Conservation (phyloP, 1,140 invertebrate species). For the Aphis gossypii region DNA sequence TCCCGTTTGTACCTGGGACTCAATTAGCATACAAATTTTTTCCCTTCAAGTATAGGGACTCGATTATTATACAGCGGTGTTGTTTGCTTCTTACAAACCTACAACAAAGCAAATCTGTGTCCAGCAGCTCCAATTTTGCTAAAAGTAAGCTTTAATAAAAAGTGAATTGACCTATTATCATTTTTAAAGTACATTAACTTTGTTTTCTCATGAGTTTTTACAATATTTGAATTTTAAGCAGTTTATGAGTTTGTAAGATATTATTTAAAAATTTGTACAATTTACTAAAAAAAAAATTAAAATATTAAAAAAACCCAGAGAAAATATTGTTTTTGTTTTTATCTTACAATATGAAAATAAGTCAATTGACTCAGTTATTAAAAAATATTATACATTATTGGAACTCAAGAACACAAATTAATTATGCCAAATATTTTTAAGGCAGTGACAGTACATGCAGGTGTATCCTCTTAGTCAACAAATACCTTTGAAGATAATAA, state of each 20-base stretch:
- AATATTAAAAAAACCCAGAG: neutral
- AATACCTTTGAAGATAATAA: neutral
- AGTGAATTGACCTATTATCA: neutral
- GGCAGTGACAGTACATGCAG: neutral
- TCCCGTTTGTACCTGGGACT: no score
- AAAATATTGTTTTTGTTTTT: neutral
- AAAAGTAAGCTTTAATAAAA: neutral
- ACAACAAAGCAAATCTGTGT: neutral
- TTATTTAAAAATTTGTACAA: neutral
- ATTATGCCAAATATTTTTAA: no score
- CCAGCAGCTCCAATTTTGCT: neutral
- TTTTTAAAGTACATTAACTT: neutral
- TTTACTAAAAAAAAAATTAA: neutral
- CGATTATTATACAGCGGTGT: neutral
- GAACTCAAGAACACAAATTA: neutral
- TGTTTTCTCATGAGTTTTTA: neutral
- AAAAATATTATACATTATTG: neutral
- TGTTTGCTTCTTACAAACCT: neutral
- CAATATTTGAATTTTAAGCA: neutral
- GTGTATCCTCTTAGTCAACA: neutral
- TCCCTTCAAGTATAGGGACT: no score
- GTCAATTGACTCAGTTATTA: neutral
- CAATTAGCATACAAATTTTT: no score
- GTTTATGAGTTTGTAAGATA: neutral
- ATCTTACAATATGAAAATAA: neutral